Base-by-base conservation (phyloP, 2,888 invertebrate species). In the Acronicta psi region DNA sequence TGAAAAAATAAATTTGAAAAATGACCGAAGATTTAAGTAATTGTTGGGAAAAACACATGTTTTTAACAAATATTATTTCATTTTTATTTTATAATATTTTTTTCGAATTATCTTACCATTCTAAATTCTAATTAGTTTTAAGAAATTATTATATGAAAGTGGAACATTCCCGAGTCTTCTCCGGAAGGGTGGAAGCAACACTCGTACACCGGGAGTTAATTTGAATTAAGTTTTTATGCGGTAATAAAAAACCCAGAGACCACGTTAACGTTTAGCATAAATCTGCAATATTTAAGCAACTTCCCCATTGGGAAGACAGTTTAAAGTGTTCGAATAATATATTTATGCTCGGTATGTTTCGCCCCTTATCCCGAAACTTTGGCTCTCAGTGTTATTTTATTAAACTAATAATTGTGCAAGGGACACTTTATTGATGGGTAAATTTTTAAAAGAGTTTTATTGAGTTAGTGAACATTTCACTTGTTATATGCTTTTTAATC, bases 261-360 rank as follows among this genome's bases (percentile, higher is more conserved):
- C 74, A 76, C 75, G 72, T 74, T 82, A 78, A 74, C 84, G 81
- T 81, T 91, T 90, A 88, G 85, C 89, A 90, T 91, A 90, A 91
- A 90, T 91, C 87, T 90, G 86, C 86, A 90, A 90, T 88, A 87
- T 87, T 88, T 86, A 88, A 87, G 75, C 66, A 84, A 87, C 75
- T 87, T 86, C 77, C 72, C 79, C 79, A 77, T 81, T 51, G 77
- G 79, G 81, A 77, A 73, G 81, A 87, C 86, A 81, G 80, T 69
- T 75, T 76, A 67, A 74, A 76, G 81, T 82, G 81, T 81, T 81
- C 75, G 64, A 81, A 85, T 85, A 81, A 84, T 82, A 83, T 86
- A 86, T 86, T 86, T 83, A 83, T 75, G 73, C 49, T 58, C 47
- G 59, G 72, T 82, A 73, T 79, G 70, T 69, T 65, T 43, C 66